These are phyloP conservation scores for Cheilosia vernalis DNA, from an alignment of 2,888 invertebrate species.

Conservation along the genomic window DNA sequence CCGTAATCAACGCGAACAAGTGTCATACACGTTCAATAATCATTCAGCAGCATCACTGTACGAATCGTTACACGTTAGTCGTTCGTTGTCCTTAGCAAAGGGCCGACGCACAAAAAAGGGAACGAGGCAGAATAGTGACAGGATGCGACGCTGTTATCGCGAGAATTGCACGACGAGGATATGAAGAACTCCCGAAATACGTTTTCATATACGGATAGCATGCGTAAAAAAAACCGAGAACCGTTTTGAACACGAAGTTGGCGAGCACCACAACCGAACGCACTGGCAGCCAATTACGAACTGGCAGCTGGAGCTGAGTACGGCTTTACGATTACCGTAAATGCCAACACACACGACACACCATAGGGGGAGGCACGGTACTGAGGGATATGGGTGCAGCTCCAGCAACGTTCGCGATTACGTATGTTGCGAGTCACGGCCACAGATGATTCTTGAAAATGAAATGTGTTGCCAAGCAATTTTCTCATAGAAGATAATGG, in stretches of 20 bases:
- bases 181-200: constrained; percentile 5
- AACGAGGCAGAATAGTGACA: constrained; percentile 20
- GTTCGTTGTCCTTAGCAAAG: constrained; percentile 42
- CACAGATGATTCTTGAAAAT: constrained; percentile 34
- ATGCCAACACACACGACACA: constrained; percentile 65
- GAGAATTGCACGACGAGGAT: constrained; percentile 9
- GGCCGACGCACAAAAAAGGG: neutral
- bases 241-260: constrained; percentile 19
- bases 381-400: constrained; percentile 47
- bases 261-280: constrained; percentile 48
- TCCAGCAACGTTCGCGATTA: constrained; percentile 63
- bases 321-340: constrained; percentile 40
- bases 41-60: constrained; percentile 20
- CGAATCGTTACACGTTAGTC: constrained; percentile 39
- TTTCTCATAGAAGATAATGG: constrained; percentile 47
- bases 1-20: constrained; percentile 70
- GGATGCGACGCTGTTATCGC: constrained; percentile 41
- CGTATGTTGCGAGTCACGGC: constrained; percentile 63
- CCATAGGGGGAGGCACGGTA: constrained; percentile 32
- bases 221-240: neutral
- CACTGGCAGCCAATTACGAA: constrained; percentile 71
- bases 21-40: constrained; percentile 70
- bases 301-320: constrained; percentile 62
- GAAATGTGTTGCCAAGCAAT: constrained; percentile 22
- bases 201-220: constrained; percentile 12